Conservation (phyloP, 2,113 vertebrate genomes). For the Phocoena sinus region DNA sequence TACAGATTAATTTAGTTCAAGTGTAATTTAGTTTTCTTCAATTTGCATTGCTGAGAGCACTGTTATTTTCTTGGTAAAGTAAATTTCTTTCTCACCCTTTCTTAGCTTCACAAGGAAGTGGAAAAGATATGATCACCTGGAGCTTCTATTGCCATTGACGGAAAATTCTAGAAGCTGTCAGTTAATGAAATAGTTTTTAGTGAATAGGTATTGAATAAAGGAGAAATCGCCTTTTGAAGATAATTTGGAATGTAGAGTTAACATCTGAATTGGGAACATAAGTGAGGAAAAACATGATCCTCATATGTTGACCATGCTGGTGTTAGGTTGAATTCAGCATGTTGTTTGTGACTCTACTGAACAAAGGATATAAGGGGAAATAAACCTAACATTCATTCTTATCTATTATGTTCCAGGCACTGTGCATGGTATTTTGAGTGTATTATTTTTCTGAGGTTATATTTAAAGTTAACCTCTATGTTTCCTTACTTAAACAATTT, state of each 20-base stretch:
- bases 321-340: not conserved
- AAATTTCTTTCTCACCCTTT: not conserved
- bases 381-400: not conserved
- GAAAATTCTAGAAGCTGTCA: slow-evolving; percentile 14
- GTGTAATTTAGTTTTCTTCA: slow-evolving; percentile 42
- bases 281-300: not conserved
- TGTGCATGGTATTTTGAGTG: not conserved
- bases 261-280: not conserved
- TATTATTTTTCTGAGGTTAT: not conserved
- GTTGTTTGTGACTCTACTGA: not conserved
- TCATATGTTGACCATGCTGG: not conserved
- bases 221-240: not conserved
- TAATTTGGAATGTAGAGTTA: not conserved
- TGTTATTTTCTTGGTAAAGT: slow-evolving; percentile 34
- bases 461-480: not conserved
- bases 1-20: slow-evolving; percentile 53
- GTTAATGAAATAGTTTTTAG: not conserved
- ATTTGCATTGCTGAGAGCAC: not conserved
- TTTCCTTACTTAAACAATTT: not conserved
- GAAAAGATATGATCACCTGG: not conserved
- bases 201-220: not conserved
- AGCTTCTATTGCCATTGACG: not conserved
- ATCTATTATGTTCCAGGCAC: not conserved
- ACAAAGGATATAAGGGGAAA: not conserved
- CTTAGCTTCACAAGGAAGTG: not conserved